phyloP scores from a whole-genome alignment of 2,888 invertebrate genomes.

The Dyspetes luteomarginatus region DNA sequence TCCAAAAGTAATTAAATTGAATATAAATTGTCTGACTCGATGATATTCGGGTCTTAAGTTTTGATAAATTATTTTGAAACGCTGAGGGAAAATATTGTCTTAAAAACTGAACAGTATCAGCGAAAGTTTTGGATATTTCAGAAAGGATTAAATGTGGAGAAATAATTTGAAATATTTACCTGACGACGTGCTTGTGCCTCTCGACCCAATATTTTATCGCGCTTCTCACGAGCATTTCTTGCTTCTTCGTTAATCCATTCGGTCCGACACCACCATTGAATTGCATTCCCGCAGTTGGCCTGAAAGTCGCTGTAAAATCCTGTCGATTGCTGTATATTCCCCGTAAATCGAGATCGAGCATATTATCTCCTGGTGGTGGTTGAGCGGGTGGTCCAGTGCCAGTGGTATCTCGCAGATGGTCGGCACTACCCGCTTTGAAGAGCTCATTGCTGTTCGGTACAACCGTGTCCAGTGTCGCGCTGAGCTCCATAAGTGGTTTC shows the following conservation, averaged over 20 bases:
- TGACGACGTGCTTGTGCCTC: conserved; percentile 93
- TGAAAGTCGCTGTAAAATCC: conserved; percentile 90
- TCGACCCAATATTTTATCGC: conserved; percentile 97
- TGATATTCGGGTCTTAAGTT: too few species aligned
- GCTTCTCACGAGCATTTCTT: conserved; percentile 92
- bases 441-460: conserved; percentile 84
- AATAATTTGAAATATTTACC: conserved; percentile 84
- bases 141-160: neutral
- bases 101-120: too few species aligned
- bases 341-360: conserved; percentile 87
- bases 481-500: conserved; percentile 94
- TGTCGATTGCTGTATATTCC: conserved; percentile 91
- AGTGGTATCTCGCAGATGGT: conserved; percentile 76
- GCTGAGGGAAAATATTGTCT: too few species aligned
- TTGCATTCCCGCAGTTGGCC: conserved; percentile 84
- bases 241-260: conserved; percentile 92
- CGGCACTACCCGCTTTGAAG: conserved; percentile 82
- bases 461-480: conserved; percentile 92
- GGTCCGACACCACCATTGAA: conserved; percentile 86
- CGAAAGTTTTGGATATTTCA: too few species aligned
- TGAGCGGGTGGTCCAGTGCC: conserved; percentile 67
- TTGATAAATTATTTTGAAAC: too few species aligned
- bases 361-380: conserved; percentile 74
- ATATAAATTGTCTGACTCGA: too few species aligned
- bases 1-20: too few species aligned